Evolutionary conservation across 2,888 invertebrate genomes (phyloP).

Genomic region (Spicauda simplicius): DNA sequence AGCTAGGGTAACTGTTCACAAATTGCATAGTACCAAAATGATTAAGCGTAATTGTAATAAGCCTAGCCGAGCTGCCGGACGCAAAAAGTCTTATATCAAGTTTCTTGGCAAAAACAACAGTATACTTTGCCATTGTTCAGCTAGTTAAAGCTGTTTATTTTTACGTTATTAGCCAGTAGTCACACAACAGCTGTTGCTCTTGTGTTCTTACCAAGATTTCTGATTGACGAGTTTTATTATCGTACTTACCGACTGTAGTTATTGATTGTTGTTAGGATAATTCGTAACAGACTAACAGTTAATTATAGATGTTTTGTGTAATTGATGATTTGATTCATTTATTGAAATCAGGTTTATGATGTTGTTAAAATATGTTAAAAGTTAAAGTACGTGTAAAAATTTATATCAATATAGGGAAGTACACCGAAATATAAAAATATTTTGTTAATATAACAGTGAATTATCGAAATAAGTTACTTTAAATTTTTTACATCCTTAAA

Average conservation of each 20-base stretch:
- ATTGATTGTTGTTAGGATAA: neutral
- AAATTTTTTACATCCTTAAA: too few species aligned
- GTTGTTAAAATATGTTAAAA: neutral
- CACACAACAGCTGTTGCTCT: conserved; percentile 17
- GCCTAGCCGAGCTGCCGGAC: neutral
- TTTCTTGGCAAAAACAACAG: conserved; percentile 25
- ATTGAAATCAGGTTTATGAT: too few species aligned
- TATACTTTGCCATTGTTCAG: neutral
- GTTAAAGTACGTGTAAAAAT: neutral
- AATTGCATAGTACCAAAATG: neutral
- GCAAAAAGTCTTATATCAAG: neutral
- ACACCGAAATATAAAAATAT: too few species aligned
- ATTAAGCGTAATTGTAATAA: neutral
- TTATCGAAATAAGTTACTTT: too few species aligned
- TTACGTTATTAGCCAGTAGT: conserved; percentile 18
- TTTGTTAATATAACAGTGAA: too few species aligned
- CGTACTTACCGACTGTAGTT: neutral
- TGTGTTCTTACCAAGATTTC: conserved; percentile 1
- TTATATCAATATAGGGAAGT: too few species aligned
- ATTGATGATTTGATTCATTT: too few species aligned
- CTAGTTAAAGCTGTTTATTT: conserved; percentile 18
- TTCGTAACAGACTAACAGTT: neutral
- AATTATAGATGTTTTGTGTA: neutral
- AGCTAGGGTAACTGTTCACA: too few species aligned
- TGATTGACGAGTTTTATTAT: conserved; percentile 1